Base-by-base conservation (phyloP, 2,113 vertebrate species). In the Pleuronectes platessa region DNA sequence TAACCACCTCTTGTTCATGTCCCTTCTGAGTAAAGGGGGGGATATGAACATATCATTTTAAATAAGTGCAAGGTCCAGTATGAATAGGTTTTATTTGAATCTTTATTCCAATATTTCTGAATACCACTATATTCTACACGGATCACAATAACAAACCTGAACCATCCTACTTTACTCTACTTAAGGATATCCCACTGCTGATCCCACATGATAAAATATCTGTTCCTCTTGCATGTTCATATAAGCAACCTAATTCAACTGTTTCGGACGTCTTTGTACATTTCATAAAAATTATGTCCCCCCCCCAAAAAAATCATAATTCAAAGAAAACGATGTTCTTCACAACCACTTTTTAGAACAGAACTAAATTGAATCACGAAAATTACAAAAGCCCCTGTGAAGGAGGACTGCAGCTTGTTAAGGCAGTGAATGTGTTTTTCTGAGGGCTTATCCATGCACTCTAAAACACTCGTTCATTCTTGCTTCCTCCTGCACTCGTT, bases 391-490 rank as follows among this genome's bases (percentile, higher is more conserved):
- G 15, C 56, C 27, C 23, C 11, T 23, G 27, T 68, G 64, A 64
- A 69, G 67, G 35, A 74, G 21, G 64, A 23, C 27, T 11, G 68
- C 27, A 54, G 75, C 54, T 60, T 59, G 65, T 68, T 61, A 76
- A 73, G 14, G 31, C 23, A 51, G 61, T 6, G 45, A 54, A 74
- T 24, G 62, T 61, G 24, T 60, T 74, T 76, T 76, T 59, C 51
- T 3, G 53, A 67, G 35, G 59, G 74, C 76, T 79, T 35, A 72
- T 80, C 42, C 18, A 12, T 78, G 66, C 53, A 53, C 62, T 76
- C 49, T 81, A 71, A 86, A 84, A 74, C 65, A 81, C 73, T 74
- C 54, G 61, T 68, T 88, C 72, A 78, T 72, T 85, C 82, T 79
- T 68, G 59, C 65, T 65, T 76, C 65, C 68, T 77, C 61, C 74